Conservation (phyloP, 2,888 invertebrate species). For the Crepidodera aurea region DNA sequence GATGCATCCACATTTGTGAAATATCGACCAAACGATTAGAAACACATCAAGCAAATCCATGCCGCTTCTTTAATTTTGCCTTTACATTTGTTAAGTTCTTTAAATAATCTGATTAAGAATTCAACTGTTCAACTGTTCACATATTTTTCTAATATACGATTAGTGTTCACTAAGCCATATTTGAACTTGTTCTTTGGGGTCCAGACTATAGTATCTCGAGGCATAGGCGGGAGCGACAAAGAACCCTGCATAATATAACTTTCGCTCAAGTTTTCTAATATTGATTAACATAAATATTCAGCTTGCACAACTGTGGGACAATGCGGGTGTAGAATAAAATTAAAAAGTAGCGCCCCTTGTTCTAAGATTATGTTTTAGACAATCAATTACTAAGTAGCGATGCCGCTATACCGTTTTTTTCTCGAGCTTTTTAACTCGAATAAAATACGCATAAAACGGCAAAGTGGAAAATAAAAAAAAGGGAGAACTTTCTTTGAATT, state of each 20-base stretch:
- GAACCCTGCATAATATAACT: slow-evolving; percentile 50
- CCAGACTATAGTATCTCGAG: slow-evolving; percentile 7
- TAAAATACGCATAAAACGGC: slow-evolving; percentile 40
- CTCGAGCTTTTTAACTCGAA: slow-evolving; percentile 35
- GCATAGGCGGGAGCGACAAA: slow-evolving; percentile 5
- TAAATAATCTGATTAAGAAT: too few species aligned
- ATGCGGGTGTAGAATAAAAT: slow-evolving; percentile 36
- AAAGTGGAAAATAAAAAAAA: slow-evolving; percentile 34
- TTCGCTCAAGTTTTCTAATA: slow-evolving; percentile 51
- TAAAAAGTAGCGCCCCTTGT: slow-evolving; percentile 37
- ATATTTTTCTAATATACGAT: too few species aligned
- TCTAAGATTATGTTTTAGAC: slow-evolving; percentile 44
- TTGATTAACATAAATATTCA: slow-evolving; percentile 55
- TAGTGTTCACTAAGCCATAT: too few species aligned
- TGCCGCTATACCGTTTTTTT: slow-evolving; percentile 40
- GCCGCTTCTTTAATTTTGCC: too few species aligned
- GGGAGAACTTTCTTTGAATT: slow-evolving; percentile 28
- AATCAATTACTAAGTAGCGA: slow-evolving; percentile 47
- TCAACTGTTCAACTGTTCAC: too few species aligned
- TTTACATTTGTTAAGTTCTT: too few species aligned
- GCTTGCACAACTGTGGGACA: slow-evolving; percentile 36
- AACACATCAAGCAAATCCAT: too few species aligned
- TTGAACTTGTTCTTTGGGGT: neutral
- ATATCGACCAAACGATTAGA: too few species aligned
- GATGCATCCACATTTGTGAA: too few species aligned